phyloP scores from a whole-genome alignment of 2,888 invertebrate genomes.

The Notodonta dromedarius region DNA sequence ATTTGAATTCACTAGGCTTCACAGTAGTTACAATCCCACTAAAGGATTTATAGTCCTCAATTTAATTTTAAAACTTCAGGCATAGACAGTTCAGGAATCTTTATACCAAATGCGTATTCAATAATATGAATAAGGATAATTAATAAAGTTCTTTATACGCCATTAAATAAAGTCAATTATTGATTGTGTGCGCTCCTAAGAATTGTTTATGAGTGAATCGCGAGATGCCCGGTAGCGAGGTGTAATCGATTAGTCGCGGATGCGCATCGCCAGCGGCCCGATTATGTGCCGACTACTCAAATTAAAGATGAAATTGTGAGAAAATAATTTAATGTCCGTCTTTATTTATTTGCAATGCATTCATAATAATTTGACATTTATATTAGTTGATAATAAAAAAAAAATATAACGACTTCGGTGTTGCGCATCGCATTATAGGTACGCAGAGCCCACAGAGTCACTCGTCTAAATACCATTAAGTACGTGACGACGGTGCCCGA shows the following conservation, averaged over 20 bases:
- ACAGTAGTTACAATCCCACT: neutral
- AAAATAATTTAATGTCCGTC: slow-evolving; percentile 23
- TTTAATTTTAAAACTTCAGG: slow-evolving; percentile 51
- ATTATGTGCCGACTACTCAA: slow-evolving; percentile 48
- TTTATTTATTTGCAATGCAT: slow-evolving; percentile 17
- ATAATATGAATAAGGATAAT: neutral
- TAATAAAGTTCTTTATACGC: slow-evolving; percentile 25
- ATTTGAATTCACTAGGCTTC: too few species aligned
- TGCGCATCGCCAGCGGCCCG: slow-evolving; percentile 50
- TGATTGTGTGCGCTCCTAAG: slow-evolving; percentile 24
- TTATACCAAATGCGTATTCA: neutral
- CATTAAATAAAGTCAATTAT: slow-evolving; percentile 29
- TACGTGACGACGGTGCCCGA: slow-evolving; percentile 61
- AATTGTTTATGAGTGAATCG: slow-evolving; percentile 40
- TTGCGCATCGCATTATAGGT: neutral
- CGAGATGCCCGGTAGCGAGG: slow-evolving; percentile 62
- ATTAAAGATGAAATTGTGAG: slow-evolving; percentile 38
- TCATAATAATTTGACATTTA: slow-evolving; percentile 14
- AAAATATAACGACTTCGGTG: neutral
- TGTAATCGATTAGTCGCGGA: slow-evolving; percentile 67
- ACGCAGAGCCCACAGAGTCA: slow-evolving; percentile 4
- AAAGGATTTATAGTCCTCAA: slow-evolving; percentile 17
- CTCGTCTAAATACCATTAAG: slow-evolving; percentile 42
- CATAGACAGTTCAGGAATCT: slow-evolving; percentile 37
- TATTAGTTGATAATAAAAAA: too few species aligned